These are phyloP conservation scores for Tangara arthus DNA, from an alignment of 2,797 vertebrate species.

Conservation along the genomic window DNA sequence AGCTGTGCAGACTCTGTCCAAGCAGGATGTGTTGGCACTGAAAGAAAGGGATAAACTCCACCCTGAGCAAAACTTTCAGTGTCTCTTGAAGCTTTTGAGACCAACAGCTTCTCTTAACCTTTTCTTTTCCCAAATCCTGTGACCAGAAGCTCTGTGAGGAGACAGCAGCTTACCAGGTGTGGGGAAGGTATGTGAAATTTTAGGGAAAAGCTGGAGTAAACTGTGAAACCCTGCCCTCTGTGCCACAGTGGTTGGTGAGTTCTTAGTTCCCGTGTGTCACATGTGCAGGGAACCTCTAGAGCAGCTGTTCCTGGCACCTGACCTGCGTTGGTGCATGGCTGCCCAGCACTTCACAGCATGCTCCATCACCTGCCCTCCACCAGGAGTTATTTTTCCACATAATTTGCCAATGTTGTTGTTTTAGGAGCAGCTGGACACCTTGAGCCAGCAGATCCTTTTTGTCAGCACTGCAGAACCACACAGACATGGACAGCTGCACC, in stretches of 20 bases:
- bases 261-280: background rate
- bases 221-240: background rate
- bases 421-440: background rate
- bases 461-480: background rate
- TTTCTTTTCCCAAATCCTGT: background rate
- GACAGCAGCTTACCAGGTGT: accelerated
- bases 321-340: accelerated
- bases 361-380: background rate
- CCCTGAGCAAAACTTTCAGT: background rate
- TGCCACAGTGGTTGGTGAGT: accelerated
- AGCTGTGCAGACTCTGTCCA: background rate
- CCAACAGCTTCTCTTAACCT: background rate
- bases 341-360: accelerated
- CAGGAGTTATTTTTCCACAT: accelerated
- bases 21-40: accelerated
- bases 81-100: background rate
- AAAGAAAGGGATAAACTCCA: background rate
- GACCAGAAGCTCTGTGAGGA: background rate
- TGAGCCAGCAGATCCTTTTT: background rate
- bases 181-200: background rate
- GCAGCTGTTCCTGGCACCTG: background rate
- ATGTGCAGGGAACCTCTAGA: too few species aligned
- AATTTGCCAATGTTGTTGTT: background rate
- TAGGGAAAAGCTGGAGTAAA: background rate
- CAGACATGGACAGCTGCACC: background rate